A percentile compares a stretch with the other conserved stretches of the same genome.
These are phyloP conservation scores for Diarsia mendica DNA, from an alignment of 2,888 invertebrate genomes.

Conservation along the genomic window DNA sequence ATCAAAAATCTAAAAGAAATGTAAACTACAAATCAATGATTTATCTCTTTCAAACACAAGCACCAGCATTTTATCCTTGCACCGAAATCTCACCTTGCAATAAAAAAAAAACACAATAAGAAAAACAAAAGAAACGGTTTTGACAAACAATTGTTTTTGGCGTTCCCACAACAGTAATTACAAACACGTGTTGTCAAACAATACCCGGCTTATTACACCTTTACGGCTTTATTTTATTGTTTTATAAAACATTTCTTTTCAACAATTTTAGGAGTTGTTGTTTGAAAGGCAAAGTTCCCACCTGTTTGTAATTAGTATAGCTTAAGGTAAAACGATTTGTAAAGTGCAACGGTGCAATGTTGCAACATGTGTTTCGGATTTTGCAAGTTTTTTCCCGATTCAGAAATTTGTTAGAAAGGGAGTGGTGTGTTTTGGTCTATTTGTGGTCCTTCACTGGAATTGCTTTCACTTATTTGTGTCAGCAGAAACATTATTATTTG, in stretches of 20 bases:
- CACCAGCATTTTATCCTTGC: background rate
- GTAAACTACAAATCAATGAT: background rate
- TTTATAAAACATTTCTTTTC: conserved; percentile 54
- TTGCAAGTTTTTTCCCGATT: background rate
- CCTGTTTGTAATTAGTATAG: conserved; percentile 57
- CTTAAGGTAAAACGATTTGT: conserved; percentile 39
- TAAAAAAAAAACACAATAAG: conserved; percentile 23
- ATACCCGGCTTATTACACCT: conserved; percentile 63
- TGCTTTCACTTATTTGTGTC: conserved; percentile 10
- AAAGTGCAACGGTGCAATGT: conserved; percentile 35
- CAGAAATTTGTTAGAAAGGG: background rate
- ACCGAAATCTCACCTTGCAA: conserved; percentile 3
- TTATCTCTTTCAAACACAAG: background rate
- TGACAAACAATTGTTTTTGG: conserved; percentile 46
- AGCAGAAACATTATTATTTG: too few relatives aligned
- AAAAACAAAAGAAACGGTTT: conserved; percentile 35
- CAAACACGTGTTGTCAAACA: conserved; percentile 75
- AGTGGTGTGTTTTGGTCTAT: background rate
- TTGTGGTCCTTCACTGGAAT: background rate
- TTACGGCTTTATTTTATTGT: conserved; percentile 65
- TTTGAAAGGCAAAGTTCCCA: conserved; percentile 40
- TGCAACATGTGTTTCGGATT: conserved; percentile 48
- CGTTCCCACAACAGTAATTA: conserved; percentile 71
- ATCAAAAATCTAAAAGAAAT: background rate
- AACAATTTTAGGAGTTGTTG: conserved; percentile 39